phyloP scores from a whole-genome alignment of 2,888 invertebrate genomes.

The Eristalis arbustorum region DNA sequence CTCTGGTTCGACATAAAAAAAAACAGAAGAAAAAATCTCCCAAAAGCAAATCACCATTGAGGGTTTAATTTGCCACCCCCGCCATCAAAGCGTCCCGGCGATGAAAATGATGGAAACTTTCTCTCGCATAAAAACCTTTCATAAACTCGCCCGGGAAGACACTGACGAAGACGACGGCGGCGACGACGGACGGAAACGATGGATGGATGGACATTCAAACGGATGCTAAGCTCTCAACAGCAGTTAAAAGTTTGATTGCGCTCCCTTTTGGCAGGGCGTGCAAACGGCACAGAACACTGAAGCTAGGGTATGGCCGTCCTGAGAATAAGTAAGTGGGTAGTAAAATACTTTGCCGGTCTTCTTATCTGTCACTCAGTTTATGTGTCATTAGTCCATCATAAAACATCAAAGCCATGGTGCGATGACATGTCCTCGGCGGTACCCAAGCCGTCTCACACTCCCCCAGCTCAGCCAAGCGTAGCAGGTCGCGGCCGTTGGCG shows the following conservation, averaged over 20 bases:
- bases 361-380: slow-evolving; percentile 64
- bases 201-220: neutral
- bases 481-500: neutral
- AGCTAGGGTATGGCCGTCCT: neutral
- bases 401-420: slow-evolving; percentile 46
- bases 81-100: slow-evolving; percentile 1
- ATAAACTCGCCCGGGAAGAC: neutral
- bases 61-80: slow-evolving; percentile 45
- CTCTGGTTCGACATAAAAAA: neutral
- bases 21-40: neutral
- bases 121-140: slow-evolving; percentile 48
- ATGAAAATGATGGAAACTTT: slow-evolving; percentile 50
- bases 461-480: neutral
- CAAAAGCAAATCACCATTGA: slow-evolving; percentile 40
- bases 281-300: neutral
- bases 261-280: neutral
- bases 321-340: slow-evolving; percentile 24
- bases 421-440: neutral
- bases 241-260: slow-evolving; percentile 54
- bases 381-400: slow-evolving; percentile 67
- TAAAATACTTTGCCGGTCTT: slow-evolving; percentile 38
- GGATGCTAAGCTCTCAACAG: slow-evolving; percentile 41
- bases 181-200: neutral
- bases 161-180: neutral
- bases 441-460: neutral